Evolutionary conservation across 1,140 invertebrate species (phyloP), one percentile per base, ranked within the genome.

Genomic region (Diachasmimorpha longicaudata): DNA sequence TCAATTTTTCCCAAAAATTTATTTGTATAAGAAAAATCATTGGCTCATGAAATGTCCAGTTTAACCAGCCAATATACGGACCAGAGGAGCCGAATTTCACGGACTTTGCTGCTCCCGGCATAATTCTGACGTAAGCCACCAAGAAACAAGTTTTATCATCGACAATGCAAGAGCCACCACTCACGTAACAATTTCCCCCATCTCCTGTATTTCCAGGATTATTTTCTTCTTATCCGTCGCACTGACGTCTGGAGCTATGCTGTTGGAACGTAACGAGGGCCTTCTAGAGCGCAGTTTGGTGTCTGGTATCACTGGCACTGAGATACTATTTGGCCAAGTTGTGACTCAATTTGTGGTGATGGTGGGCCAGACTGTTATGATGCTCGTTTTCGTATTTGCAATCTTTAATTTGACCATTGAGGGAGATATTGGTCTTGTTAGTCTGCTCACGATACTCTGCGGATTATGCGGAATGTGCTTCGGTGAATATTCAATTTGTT

Each of bases 141-240:
- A 39, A 77, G 69, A 71, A 70, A 74, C 14, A 31, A 52, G 77
- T 67, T 72, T 46, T 31, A 31, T 3, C 31, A 31, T 31, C 6
- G 2, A 31, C 31, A 31, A 31, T 0, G 42, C 37, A 48, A 71
- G 13, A 39, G 42, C 13, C 42, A 23, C 4, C 11, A 58, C 6
- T 31, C 31, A 48, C 8, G 39, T 79, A 6, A 25, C n/a, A 52
- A 16, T 48, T 6, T 31, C 2, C 23, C 16, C 37, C 44, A 46
- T 69, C 23, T 10, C 14, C 21, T 5, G 44, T 52, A 8, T 52
- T 52, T 14, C 9, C 85, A 97, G 96, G 42, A 98, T 98, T 63
- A 95, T 97, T 6, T 99, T 97, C 90, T 98, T 98, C 89, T 92
- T 98, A 84, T 96, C 97, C 0, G 95, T 97, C 0, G 97, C 96